Evolutionary conservation across 1,140 invertebrate species (phyloP), one percentile per base, ranked within the genome.

Genomic region (Hypothenemus hampei): DNA sequence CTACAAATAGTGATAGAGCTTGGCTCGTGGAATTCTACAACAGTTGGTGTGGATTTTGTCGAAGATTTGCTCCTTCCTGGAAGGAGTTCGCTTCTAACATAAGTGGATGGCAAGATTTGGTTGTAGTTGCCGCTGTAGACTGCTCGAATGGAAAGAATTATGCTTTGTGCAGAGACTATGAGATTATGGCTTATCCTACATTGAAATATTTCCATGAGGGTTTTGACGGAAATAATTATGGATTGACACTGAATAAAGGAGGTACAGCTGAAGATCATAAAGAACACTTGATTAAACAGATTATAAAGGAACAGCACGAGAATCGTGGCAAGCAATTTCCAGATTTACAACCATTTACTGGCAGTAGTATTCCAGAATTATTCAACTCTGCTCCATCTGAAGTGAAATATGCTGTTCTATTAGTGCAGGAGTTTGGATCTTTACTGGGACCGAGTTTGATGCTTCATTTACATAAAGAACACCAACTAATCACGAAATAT

Each of bases 21-120:
- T 86, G 83, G 75, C 50, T 93, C 2, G 78, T 93, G 2, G 86
- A 94, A 72, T 94, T 93, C 75, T 93, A 92, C 65, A 92, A 87
- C 65, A 87, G 83, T 63, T 94, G 86, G 79, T 95, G 91, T 69
- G 91, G 91, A 1, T 85, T 88, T 68, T 95, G 91, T 71, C 81
- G 85, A 62, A 72, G 81, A 55, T 94, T 90, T 69, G 85, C 90
- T 10, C 85, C 87, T 1, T 80, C 77, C 23, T 93, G 83, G 78
- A 93, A 89, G 73, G 64, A 69, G 5, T 72, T 93, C 31, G 86
- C 86, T 0, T 70, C 72, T 15, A 78, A 85, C 63, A 69, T 89
- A 10, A 61, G 67, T 24, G 59, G 65, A 3, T 82, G 81, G 81
- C 70, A 70, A 51, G 69, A 75, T 37, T 54, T 80, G 16, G 63